These are phyloP conservation scores for Orthosia gothica DNA, from an alignment of 2,888 invertebrate species.

Conservation along the genomic window DNA sequence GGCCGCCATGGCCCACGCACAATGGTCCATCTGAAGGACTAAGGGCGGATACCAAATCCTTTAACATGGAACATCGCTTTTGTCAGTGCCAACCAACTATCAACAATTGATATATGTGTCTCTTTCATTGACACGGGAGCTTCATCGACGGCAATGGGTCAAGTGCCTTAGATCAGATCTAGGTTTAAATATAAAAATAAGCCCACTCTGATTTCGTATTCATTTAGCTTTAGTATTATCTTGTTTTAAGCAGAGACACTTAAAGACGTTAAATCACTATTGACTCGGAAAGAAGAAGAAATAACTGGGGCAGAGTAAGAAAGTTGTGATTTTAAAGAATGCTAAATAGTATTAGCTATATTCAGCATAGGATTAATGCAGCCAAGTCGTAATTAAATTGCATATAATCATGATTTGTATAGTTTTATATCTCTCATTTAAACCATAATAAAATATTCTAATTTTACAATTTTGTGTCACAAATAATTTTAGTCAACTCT, in stretches of 20 bases:
- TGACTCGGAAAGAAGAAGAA: too few species aligned
- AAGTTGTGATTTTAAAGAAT: constrained; percentile 7
- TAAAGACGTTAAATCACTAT: too few species aligned
- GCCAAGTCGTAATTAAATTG: neutral
- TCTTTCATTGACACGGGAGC: too few species aligned
- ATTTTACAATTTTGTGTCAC: neutral
- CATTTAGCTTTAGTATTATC: neutral
- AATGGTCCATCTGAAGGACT: too few species aligned
- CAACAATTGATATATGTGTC: too few species aligned
- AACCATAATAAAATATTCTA: neutral
- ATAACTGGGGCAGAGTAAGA: neutral
- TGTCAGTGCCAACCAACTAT: too few species aligned
- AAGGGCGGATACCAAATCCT: too few species aligned
- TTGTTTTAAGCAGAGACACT: too few species aligned
- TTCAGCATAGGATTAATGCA: neutral
- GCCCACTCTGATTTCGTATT: neutral
- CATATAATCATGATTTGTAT: constrained; percentile 1
- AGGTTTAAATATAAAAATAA: constrained; percentile 14
- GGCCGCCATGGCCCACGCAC: too few species aligned
- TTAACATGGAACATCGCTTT: too few species aligned
- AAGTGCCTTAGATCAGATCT: neutral
- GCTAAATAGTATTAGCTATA: neutral
- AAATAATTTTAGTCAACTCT: neutral
- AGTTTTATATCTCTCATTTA: neutral
- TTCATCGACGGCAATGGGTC: too few species aligned